Conservation (phyloP, 1,140 invertebrate genomes). For the Manduca sexta region DNA sequence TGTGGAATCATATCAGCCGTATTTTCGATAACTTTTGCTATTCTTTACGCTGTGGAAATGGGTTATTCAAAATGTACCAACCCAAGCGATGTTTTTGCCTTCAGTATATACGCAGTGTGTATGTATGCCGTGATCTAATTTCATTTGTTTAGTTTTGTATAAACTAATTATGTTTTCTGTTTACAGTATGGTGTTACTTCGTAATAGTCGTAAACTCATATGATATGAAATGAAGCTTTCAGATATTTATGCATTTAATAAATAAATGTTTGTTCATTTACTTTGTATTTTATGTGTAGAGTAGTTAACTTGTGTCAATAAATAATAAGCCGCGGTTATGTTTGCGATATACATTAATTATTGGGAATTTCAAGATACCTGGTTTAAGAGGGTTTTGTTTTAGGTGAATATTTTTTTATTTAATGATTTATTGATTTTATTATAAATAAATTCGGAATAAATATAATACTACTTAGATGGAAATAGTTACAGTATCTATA, state of each 20-base stretch:
- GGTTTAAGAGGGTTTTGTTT: no score
- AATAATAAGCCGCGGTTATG: no score
- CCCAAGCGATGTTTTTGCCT: conserved; percentile 15
- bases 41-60: conserved; percentile 11
- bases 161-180: conserved; percentile 1
- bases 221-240: conserved; percentile 7
- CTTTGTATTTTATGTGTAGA: conserved; percentile 1
- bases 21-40: not conserved
- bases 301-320: not conserved
- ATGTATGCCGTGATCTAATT: conserved; percentile 7
- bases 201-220: conserved; percentile 29
- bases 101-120: conserved; percentile 20
- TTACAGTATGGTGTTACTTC: conserved; percentile 37
- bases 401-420: no score
- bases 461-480: no score
- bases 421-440: no score
- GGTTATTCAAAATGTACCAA: conserved; percentile 13
- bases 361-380: no score
- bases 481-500: no score
- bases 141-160: conserved; percentile 3
- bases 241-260: not conserved
- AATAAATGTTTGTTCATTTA: conserved; percentile 1
- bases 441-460: no score
- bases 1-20: conserved; percentile 10
- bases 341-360: no score